These are phyloP conservation scores for Drosophila meridiana DNA, from an alignment of 2,888 invertebrate species.

Conservation along the genomic window DNA sequence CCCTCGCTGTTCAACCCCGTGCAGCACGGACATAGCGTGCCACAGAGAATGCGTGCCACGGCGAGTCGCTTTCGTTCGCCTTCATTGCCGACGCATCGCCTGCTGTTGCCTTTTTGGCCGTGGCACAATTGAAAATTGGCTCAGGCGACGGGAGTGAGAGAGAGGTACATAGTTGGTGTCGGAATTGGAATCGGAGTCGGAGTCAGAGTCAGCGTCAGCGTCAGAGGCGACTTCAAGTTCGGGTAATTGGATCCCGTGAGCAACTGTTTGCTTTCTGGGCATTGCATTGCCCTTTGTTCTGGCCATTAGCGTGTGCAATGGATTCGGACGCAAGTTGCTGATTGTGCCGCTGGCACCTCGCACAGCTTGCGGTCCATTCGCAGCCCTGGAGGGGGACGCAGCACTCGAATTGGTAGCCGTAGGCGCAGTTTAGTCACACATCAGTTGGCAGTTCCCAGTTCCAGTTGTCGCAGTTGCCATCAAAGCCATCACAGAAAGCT, in stretches of 20 bases:
- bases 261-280: slow-evolving; percentile 73
- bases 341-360: slow-evolving; percentile 48
- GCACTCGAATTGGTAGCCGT: slow-evolving; percentile 36
- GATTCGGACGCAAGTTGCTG: slow-evolving; percentile 37
- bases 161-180: background rate
- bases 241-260: slow-evolving; percentile 76
- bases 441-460: slow-evolving; percentile 45
- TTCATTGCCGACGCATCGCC: slow-evolving; percentile 46
- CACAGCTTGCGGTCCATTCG: slow-evolving; percentile 70
- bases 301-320: slow-evolving; percentile 58
- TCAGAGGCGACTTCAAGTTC: slow-evolving; percentile 19
- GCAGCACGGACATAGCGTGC: slow-evolving; percentile 48
- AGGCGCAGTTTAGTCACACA: slow-evolving; percentile 73
- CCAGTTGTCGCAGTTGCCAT: slow-evolving; percentile 13
- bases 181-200: background rate
- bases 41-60: slow-evolving; percentile 57
- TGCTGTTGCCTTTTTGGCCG: slow-evolving; percentile 70
- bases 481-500: slow-evolving; percentile 15
- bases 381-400: background rate
- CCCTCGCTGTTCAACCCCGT: slow-evolving; percentile 51
- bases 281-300: slow-evolving; percentile 46
- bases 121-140: slow-evolving; percentile 75
- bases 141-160: slow-evolving; percentile 18
- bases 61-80: slow-evolving; percentile 36
- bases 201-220: slow-evolving; percentile 31